Evolutionary conservation across 2,797 vertebrate species (phyloP), one percentile per base, ranked within the genome.

Genomic region (Myotis planiceps): DNA sequence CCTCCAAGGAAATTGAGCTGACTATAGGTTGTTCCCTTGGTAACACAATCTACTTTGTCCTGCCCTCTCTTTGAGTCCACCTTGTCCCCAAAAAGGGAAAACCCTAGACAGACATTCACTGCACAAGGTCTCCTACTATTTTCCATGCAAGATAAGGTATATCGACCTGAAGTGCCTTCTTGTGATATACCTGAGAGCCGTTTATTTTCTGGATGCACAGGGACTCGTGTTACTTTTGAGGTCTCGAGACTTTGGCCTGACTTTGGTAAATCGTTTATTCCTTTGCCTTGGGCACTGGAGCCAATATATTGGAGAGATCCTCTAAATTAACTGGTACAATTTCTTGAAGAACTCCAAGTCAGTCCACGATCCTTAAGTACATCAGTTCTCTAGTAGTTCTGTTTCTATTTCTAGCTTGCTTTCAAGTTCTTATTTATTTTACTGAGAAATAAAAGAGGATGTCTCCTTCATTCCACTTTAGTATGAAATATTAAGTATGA

Each of bases 1-100:
- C 95, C 95, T 75, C 90, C 91, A 90, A 97, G 91, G 90, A 98
- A 97, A 98, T 94, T 97, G 95, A 98, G 96, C 94, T 84, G 90
- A 88, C 55, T 95, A 66, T 68, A 96, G 90, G 42, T 92, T 97
- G 86, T 90, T 90, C 82, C 94, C 93, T 96, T 92, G 95, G 94
- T 94, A 93, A 96, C 93, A 53, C 21, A 97, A 95, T 96, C 90
- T 96, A 55, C 93, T 96, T 98, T 97, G 92, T 98, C 96, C 88
- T 98, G 94, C 94, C 95, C 85, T 96, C 95, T 97, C 97, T 95
- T 96, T 97, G 92, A 53, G 14, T 27, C 32, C 16, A 53, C 15
- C 27, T 85, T 37, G 72, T 96, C 15, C 27, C 78, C 78, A 94
- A 94, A 95, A 82, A 82, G 12, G 78, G 15, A 72, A 82, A 66